Evolutionary conservation across 2,888 invertebrate species (phyloP).

Genomic region (Lasiommata megera): DNA sequence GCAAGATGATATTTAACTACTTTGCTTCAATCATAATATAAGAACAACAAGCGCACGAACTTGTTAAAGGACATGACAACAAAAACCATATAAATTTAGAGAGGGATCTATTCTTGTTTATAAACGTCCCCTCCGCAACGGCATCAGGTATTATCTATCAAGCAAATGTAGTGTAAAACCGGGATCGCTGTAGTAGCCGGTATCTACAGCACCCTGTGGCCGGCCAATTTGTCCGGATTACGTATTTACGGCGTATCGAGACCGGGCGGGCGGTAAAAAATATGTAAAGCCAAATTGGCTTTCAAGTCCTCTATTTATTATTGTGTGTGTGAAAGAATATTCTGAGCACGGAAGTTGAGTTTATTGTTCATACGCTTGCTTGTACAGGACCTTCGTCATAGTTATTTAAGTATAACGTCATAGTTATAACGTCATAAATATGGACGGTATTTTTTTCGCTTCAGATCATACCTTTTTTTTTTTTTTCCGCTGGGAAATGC

Average conservation of each 20-base stretch:
- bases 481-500: too few relatives aligned
- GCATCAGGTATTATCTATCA: conserved; percentile 41
- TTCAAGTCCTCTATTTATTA: conserved; percentile 45
- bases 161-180: conserved; percentile 59
- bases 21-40: too few relatives aligned
- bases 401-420: too few relatives aligned
- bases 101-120: neutral
- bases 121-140: neutral
- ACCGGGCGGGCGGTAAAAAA: conserved; percentile 46
- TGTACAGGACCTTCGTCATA: neutral
- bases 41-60: too few relatives aligned
- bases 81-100: neutral
- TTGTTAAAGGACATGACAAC: too few relatives aligned
- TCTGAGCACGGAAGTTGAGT: conserved; percentile 14
- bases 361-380: conserved; percentile 6
- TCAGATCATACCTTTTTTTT: too few relatives aligned
- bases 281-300: conserved; percentile 45
- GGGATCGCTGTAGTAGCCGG: conserved; percentile 28
- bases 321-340: conserved; percentile 23
- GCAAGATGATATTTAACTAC: too few relatives aligned
- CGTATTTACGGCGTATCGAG: conserved; percentile 57
- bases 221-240: conserved; percentile 67
- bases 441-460: neutral
- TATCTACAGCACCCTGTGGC: conserved; percentile 30
- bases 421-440: too few relatives aligned